Evolutionary conservation across 2,113 vertebrate species (phyloP).

Genomic region (Casuarius casuarius): DNA sequence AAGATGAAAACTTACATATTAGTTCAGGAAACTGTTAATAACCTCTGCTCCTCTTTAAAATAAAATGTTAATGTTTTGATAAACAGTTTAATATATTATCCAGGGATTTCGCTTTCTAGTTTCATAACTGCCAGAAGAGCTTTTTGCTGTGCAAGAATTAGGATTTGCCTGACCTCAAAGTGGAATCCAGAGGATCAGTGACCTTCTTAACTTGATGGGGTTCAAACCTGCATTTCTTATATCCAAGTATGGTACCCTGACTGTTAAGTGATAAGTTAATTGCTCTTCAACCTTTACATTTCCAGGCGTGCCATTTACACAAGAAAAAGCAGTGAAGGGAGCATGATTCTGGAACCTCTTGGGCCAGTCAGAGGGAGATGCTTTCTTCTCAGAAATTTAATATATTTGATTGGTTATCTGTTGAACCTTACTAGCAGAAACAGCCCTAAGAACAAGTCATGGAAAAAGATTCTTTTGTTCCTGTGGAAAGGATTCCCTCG

Average conservation of each 20-base stretch:
- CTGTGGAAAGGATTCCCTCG: too few species aligned
- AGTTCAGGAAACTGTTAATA: background rate
- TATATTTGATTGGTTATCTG: too few species aligned
- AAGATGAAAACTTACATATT: background rate
- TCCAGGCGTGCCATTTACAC: background rate
- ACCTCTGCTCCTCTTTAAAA: background rate
- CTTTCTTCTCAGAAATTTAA: too few species aligned
- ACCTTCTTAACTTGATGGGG: background rate
- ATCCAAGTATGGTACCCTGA: background rate
- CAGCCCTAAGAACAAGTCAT: too few species aligned
- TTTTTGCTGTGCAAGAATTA: background rate
- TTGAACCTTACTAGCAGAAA: too few species aligned
- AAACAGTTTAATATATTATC: background rate
- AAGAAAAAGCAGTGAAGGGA: background rate
- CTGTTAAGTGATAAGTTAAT: background rate
- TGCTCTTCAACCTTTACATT: background rate
- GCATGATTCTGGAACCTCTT: background rate
- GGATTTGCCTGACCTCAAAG: background rate
- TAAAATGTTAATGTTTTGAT: background rate
- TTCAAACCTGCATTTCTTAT: background rate
- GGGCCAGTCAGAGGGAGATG: background rate
- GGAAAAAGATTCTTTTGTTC: too few species aligned
- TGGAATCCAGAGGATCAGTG: background rate
- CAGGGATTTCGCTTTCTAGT: background rate
- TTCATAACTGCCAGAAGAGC: background rate